A percentile compares a stretch with the other conserved stretches of the same genome.
These are phyloP conservation scores for Deilephila elpenor DNA, from an alignment of 2,888 invertebrate species.

Conservation along the genomic window DNA sequence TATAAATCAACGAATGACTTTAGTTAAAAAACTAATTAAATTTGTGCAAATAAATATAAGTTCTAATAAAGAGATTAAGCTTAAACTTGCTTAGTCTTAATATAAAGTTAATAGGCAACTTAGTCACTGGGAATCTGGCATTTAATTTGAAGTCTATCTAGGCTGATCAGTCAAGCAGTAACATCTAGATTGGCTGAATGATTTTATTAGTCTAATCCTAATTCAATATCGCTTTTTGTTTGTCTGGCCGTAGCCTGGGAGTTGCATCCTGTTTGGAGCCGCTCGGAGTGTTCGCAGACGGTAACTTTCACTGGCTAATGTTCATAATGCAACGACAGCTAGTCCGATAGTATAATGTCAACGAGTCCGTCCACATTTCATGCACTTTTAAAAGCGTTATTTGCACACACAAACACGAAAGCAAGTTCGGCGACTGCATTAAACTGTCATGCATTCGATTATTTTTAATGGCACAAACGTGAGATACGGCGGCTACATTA, in stretches of 20 bases:
- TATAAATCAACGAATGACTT: background rate
- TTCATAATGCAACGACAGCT: conserved; percentile 66
- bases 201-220: conserved; percentile 80
- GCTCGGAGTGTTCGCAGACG: conserved; percentile 55
- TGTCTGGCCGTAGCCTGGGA: conserved; percentile 55
- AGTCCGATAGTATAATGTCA: conserved; percentile 75
- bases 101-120: conserved; percentile 46
- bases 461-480: conserved; percentile 55
- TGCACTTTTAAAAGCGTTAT: conserved; percentile 61
- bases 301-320: conserved; percentile 71
- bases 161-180: conserved; percentile 78
- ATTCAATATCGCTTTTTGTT: conserved; percentile 77
- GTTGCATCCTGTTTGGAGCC: conserved; percentile 64
- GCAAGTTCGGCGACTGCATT: conserved; percentile 62
- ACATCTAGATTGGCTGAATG: conserved; percentile 79
- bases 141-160: conserved; percentile 76
- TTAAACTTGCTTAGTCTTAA: conserved; percentile 49
- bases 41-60: background rate
- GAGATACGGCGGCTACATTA: conserved; percentile 32
- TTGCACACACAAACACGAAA: conserved; percentile 54
- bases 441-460: conserved; percentile 64
- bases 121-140: conserved; percentile 82
- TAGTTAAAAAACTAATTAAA: background rate
- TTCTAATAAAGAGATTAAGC: conserved; percentile 3
- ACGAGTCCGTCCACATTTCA: conserved; percentile 71